Evolutionary conservation across 2,888 invertebrate species (phyloP), one percentile per base, ranked within the genome.

Genomic region (Conus canariensis): DNA sequence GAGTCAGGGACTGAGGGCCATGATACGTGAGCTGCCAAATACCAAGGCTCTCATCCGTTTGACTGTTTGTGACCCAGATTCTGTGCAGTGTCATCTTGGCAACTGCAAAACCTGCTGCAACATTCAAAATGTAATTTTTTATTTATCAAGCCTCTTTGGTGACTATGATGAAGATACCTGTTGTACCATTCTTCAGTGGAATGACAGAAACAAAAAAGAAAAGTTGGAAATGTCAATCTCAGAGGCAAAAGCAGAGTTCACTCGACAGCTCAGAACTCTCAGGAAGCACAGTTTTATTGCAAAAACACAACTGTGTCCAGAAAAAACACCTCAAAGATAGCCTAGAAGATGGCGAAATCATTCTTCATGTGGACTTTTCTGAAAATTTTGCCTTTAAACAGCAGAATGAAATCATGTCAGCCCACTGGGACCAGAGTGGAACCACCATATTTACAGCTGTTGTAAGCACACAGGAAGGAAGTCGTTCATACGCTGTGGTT

Each of bases 161-260:
- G 70, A 74, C 70, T 74, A 14, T 22, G 70, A 74, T 74, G 70
- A 22, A 74, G 70, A 74, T 74, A 74, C 70, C n/a, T 19, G 70
- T 74, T 74, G 70, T n/a, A 74, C 16, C 70, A 74, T 74, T 74
- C 70, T 74, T 74, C 70, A 74, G 70, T 74, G 70, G 70, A 74
- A 74, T 74, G 70, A 74, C 70, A 74, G 70, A 74, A 74, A n/a
- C 22, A 74, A 74, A 74, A 74, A 74, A n/a, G 70, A 74, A 74
- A 74, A 74, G 70, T 22, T 74, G 70, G 70, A 74, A 74, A 74
- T 74, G 70, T 74, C n/a, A 74, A 74, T 74, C 19, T 74, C 70
- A 74, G 70, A 74, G 70, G 70, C 70, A 74, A 74, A 74, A 74
- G 70, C 70, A 74, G 70, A 74, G 70, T 74, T 74, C 22, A 74